phyloP scores from a whole-genome alignment of 1,140 invertebrate species.

The Drosophila trapezifrons region DNA sequence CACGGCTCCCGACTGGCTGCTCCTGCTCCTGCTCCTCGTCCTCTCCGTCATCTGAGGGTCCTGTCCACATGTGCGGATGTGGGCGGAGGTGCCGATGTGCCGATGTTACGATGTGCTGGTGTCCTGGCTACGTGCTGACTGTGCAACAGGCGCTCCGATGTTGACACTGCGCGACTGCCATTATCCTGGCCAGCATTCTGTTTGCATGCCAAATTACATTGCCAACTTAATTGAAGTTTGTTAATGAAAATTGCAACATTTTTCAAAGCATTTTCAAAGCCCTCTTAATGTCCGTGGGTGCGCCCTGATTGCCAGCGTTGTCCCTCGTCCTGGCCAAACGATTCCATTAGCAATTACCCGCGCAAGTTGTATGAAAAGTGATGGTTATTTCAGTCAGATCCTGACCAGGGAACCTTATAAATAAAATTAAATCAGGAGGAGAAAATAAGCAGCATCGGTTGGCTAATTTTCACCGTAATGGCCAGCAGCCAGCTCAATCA shows the following conservation, averaged over 20 bases:
- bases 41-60: slow-evolving; percentile 23
- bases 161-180: slow-evolving; percentile 64
- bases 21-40: slow-evolving; percentile 19
- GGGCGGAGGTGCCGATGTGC: slow-evolving; percentile 5
- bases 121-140: slow-evolving; percentile 55
- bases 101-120: slow-evolving; percentile 1
- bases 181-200: slow-evolving; percentile 78
- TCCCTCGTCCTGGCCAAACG: slow-evolving; percentile 5
- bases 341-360: slow-evolving; percentile 46
- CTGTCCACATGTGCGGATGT: slow-evolving; percentile 42
- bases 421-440: slow-evolving; percentile 3
- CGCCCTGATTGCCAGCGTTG: slow-evolving; percentile 22
- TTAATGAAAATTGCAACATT: slow-evolving; percentile 79
- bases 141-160: slow-evolving; percentile 66
- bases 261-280: slow-evolving; percentile 51
- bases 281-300: slow-evolving; percentile 20
- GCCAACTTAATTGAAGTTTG: slow-evolving; percentile 79
- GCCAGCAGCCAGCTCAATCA: slow-evolving; percentile 7
- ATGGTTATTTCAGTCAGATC: slow-evolving; percentile 15
- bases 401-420: not conserved
- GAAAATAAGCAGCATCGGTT: not conserved
- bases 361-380: slow-evolving; percentile 13
- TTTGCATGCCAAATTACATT: slow-evolving; percentile 81
- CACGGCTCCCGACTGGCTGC: slow-evolving; percentile 41
- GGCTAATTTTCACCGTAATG: slow-evolving; percentile 15